A percentile compares a stretch with the other conserved stretches of the same genome.
Conservation (phyloP, 1,140 invertebrate genomes). For the Rhyzopertha dominica region DNA sequence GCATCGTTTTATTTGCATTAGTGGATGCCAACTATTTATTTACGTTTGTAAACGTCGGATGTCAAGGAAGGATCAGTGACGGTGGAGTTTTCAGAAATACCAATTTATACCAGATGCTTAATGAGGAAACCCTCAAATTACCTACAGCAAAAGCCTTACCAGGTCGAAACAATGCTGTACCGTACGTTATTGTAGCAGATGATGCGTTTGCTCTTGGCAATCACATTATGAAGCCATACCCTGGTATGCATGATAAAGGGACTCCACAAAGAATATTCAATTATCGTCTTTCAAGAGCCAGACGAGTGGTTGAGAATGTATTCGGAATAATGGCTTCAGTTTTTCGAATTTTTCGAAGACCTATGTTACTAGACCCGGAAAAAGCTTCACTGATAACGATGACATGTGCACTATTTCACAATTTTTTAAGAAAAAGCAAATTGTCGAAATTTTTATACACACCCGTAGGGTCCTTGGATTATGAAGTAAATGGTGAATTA, state of each 20-base stretch:
- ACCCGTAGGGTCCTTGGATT: conserved; percentile 10
- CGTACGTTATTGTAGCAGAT: conserved; percentile 33
- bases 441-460: conserved; percentile 7
- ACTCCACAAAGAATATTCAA: conserved; percentile 36
- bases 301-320: conserved; percentile 44
- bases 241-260: conserved; percentile 22
- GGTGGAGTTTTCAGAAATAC: conserved; percentile 12
- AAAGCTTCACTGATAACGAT: conserved; percentile 1
- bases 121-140: conserved; percentile 13
- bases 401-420: conserved; percentile 9
- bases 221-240: conserved; percentile 44
- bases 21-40: too few species aligned
- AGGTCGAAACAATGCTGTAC: conserved; percentile 18
- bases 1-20: too few species aligned
- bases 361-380: conserved; percentile 28
- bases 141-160: conserved; percentile 15
- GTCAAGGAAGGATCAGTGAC: conserved; percentile 8
- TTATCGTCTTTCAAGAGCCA: conserved; percentile 36
- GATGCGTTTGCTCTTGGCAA: conserved; percentile 35
- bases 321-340: conserved; percentile 14
- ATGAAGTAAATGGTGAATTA: conserved; percentile 6
- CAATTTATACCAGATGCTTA: conserved; percentile 23
- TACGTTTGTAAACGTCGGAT: conserved; percentile 1
- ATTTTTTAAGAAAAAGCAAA: conserved; percentile 13
- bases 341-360: conserved; percentile 6